Percentiles rank a stretch among this genome's conserved stretches.
These are phyloP conservation scores for Geococcyx californianus DNA, from an alignment of 2,113 vertebrate species.

Conservation along the genomic window DNA sequence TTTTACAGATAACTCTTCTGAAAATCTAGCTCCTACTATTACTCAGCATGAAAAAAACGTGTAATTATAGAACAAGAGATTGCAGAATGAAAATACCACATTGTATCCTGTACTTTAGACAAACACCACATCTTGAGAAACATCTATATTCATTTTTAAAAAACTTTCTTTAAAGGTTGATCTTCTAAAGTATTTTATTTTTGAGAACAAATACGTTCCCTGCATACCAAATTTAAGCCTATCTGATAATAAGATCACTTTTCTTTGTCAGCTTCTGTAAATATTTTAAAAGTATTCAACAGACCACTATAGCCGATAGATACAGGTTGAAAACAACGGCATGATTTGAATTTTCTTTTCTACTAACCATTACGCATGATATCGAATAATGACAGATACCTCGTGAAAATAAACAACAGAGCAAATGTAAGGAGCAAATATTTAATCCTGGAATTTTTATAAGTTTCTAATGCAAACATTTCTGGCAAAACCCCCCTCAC, in stretches of 20 bases:
- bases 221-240: neutral
- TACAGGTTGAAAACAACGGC: neutral
- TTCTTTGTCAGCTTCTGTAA: neutral
- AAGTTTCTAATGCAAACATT: neutral
- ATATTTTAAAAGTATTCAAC: neutral
- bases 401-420: neutral
- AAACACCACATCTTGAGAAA: neutral
- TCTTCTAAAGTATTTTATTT: neutral
- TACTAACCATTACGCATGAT: neutral
- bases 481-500: neutral
- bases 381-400: neutral
- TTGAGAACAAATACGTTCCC: neutral
- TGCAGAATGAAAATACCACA: neutral
- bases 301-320: neutral
- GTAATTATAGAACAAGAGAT: neutral
- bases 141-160: neutral
- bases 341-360: neutral
- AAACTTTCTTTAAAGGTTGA: neutral
- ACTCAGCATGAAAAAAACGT: accelerated
- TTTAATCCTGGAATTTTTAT: neutral
- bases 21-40: neutral
- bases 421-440: neutral
- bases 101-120: neutral
- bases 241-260: neutral
- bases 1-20: neutral